Percentiles rank a stretch among this genome's conserved stretches.
phyloP scores from a whole-genome alignment of 2,113 vertebrate species.

The Cichladusa arquata region DNA sequence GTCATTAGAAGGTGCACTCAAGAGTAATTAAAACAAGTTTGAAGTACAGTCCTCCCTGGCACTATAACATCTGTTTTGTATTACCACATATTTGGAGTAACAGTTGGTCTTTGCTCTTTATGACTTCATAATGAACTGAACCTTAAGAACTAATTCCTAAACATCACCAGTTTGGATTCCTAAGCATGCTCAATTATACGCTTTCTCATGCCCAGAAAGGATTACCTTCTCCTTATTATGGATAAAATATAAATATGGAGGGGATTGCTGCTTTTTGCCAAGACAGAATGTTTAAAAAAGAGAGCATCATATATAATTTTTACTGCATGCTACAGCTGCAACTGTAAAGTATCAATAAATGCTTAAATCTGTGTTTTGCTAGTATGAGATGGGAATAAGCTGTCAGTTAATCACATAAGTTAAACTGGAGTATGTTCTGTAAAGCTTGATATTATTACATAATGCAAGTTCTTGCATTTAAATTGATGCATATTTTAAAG shows the following conservation, averaged over 20 bases:
- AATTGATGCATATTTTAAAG: not conserved
- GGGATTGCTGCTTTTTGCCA: not conserved
- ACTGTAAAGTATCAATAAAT: not conserved
- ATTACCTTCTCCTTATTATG: not conserved
- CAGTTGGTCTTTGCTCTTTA: slow-evolving; percentile 15
- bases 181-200: not conserved
- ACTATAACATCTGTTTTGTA: not conserved
- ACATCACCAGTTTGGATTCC: not conserved
- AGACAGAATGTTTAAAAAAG: not conserved
- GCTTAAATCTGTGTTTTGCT: not conserved
- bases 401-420: not conserved
- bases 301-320: not conserved
- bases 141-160: slow-evolving; percentile 40
- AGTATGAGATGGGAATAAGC: not conserved
- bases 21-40: slow-evolving; percentile 30
- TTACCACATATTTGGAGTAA: slow-evolving; percentile 18
- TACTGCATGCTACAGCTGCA: not conserved
- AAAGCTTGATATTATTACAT: not conserved
- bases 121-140: slow-evolving; percentile 12
- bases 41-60: slow-evolving; percentile 1
- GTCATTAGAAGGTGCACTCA: slow-evolving; percentile 14
- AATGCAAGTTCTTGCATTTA: not conserved
- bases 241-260: not conserved
- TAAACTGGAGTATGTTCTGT: not conserved
- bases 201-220: not conserved